Percentiles rank a stretch among this genome's conserved stretches.
Evolutionary conservation across 2,888 invertebrate species (phyloP).

Genomic region (Zelleria hepariella): DNA sequence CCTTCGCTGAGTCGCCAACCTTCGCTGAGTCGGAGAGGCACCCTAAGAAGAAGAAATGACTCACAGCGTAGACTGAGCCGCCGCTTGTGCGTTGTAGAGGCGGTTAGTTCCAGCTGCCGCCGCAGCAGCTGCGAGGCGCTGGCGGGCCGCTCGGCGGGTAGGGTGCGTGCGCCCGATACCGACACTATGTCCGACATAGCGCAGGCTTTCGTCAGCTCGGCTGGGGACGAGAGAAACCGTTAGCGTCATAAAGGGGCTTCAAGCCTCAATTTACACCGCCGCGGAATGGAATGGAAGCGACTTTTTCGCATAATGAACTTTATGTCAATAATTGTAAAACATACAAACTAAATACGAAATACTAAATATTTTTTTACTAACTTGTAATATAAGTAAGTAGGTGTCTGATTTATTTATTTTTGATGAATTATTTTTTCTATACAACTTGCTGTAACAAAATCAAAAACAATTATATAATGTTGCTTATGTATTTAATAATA

Average conservation of each 20-base stretch:
- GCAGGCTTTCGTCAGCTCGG: not conserved
- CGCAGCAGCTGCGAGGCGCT: slow-evolving; percentile 53
- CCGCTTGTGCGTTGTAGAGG: slow-evolving; percentile 36
- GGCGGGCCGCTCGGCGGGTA: slow-evolving; percentile 39
- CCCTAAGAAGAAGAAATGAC: slow-evolving; percentile 16
- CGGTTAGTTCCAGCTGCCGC: slow-evolving; percentile 44
- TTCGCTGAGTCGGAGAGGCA: no score
- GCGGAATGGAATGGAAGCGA: no score
- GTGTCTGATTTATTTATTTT: no score
- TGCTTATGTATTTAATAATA: no score
- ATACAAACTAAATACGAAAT: not conserved
- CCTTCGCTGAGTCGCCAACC: no score
- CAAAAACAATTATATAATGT: no score
- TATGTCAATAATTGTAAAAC: not conserved
- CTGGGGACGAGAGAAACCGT: not conserved
- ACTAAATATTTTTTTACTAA: not conserved
- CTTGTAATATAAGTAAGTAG: no score
- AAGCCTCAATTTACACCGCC: no score
- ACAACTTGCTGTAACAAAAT: no score
- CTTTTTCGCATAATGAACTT: not conserved
- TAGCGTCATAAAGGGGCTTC: no score
- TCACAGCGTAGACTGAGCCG: slow-evolving; percentile 52
- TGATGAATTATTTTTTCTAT: no score
- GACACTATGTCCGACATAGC: slow-evolving; percentile 40
- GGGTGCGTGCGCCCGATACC: slow-evolving; percentile 12